phyloP scores from a whole-genome alignment of 2,113 vertebrate species.

The Colossoma macropomum region DNA sequence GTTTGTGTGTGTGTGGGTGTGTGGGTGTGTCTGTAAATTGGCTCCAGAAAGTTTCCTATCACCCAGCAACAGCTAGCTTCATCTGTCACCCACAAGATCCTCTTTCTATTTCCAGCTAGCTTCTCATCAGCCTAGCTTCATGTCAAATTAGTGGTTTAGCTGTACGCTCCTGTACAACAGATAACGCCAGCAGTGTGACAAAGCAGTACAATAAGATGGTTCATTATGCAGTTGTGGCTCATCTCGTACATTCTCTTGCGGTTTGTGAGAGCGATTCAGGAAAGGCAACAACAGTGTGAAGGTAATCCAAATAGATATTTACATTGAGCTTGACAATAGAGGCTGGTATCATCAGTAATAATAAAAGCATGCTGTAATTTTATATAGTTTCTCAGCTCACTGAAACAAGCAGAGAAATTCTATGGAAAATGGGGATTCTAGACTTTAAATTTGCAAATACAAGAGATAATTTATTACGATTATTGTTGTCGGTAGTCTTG shows the following conservation, averaged over 20 bases:
- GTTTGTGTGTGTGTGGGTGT: conserved; percentile 5
- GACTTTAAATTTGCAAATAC: too few relatives aligned
- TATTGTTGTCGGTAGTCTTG: too few relatives aligned
- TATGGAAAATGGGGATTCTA: too few relatives aligned
- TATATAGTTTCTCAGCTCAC: too few relatives aligned
- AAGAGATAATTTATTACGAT: too few relatives aligned
- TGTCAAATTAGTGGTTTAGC: conserved; percentile 26
- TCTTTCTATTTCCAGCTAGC: conserved; percentile 28
- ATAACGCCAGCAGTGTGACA: background rate
- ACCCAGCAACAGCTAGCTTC: conserved; percentile 17
- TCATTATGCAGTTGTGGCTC: background rate
- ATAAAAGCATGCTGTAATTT: too few relatives aligned
- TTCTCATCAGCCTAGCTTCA: conserved; percentile 9
- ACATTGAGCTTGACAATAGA: background rate
- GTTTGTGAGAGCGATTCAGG: background rate
- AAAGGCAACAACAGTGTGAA: background rate
- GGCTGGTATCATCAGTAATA: too few relatives aligned
- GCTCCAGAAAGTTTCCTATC: conserved; percentile 18
- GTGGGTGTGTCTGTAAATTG: conserved; percentile 24
- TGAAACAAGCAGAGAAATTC: too few relatives aligned
- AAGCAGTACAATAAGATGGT: background rate
- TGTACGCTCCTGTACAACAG: background rate
- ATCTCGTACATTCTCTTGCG: background rate
- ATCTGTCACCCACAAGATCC: conserved; percentile 15
- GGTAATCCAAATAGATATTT: background rate